Conservation (phyloP, 2,113 vertebrate genomes). For the Sciurus niger region DNA sequence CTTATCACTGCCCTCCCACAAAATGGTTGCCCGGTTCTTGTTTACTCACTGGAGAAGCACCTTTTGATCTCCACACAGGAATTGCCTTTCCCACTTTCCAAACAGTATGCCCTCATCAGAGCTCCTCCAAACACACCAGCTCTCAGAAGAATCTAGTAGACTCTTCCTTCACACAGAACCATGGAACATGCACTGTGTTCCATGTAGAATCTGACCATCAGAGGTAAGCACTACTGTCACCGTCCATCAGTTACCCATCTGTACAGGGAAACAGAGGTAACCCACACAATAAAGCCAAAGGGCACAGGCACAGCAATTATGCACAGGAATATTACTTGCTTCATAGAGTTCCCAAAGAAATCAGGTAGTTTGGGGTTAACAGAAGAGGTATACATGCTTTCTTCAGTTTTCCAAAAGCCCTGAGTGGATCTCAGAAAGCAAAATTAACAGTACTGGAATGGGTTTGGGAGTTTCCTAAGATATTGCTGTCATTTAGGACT, state of each 20-base stretch:
- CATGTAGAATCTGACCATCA: neutral
- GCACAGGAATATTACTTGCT: neutral
- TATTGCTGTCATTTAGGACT: neutral
- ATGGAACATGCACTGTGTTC: neutral
- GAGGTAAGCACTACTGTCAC: neutral
- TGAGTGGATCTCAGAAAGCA: neutral
- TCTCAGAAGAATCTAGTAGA: neutral
- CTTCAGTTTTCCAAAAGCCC: neutral
- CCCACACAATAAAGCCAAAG: neutral
- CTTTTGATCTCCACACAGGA: neutral
- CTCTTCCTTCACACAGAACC: neutral
- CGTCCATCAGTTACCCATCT: neutral
- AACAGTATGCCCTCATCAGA: neutral
- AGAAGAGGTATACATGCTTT: neutral
- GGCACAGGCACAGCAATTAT: neutral
- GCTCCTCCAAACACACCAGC: neutral
- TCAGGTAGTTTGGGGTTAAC: neutral
- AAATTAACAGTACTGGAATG: neutral
- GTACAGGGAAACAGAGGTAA: neutral
- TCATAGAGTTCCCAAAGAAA: neutral
- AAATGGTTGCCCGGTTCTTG: neutral
- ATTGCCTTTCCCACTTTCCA: neutral
- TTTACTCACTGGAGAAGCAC: neutral
- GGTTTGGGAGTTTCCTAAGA: neutral
- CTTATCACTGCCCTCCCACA: neutral